Conservation (phyloP, 2,797 vertebrate species). For the Bovichtus diacanthus region DNA sequence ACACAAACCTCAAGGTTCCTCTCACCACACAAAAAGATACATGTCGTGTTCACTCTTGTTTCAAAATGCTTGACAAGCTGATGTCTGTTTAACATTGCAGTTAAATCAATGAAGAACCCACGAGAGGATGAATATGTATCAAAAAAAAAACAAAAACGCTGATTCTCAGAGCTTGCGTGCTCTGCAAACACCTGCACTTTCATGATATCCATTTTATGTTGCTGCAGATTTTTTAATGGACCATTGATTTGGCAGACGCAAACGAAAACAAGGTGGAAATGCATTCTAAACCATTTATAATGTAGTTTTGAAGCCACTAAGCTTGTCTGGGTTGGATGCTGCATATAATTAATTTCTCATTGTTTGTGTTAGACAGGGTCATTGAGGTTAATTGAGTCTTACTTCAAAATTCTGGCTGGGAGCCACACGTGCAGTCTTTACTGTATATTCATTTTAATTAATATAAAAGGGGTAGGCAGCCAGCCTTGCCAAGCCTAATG, state of each 20-base stretch:
- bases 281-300: slow-evolving; percentile 71
- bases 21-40: not conserved
- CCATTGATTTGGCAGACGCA: slow-evolving; percentile 66
- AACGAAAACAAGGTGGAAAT: slow-evolving; percentile 71
- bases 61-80: slow-evolving; percentile 27
- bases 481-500: slow-evolving; percentile 76
- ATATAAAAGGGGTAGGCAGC: slow-evolving; percentile 73
- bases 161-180: slow-evolving; percentile 1
- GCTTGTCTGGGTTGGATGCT: slow-evolving; percentile 73
- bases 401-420: slow-evolving; percentile 79
- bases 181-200: slow-evolving; percentile 48
- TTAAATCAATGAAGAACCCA: slow-evolving; percentile 27
- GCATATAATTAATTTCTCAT: slow-evolving; percentile 83
- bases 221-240: slow-evolving; percentile 63
- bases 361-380: slow-evolving; percentile 82
- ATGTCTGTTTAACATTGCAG: slow-evolving; percentile 21
- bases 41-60: slow-evolving; percentile 5
- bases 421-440: slow-evolving; percentile 75
- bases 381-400: slow-evolving; percentile 87
- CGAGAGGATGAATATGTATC: not conserved
- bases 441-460: slow-evolving; percentile 84
- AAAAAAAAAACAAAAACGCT: not conserved
- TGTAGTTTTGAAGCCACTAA: slow-evolving; percentile 68
- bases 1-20: slow-evolving; percentile 1
- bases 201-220: slow-evolving; percentile 53